Evolutionary conservation across 2,888 invertebrate genomes (phyloP), one percentile per base, ranked within the genome.

Genomic region (Oligia fasciuncula): DNA sequence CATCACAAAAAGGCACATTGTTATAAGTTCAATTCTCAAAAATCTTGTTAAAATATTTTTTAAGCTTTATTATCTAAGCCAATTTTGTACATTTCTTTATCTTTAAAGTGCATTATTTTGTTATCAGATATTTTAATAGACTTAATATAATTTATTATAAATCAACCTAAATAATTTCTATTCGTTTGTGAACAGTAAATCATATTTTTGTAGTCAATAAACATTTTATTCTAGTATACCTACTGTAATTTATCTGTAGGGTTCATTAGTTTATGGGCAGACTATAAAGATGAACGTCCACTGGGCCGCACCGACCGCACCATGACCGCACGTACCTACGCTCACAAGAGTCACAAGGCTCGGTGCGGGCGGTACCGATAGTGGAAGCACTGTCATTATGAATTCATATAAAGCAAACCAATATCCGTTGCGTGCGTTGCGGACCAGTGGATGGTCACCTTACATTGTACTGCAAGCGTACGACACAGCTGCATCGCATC

Each of bases 141-240:
- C 29, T 14, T 60, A 60, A 63, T 66, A 54, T 80, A 66, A 85
- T 71, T 86, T 85, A 81, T 82, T 87, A 63, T 35, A 68, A 57
- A 70, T 63, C 35, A 49, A 63, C 57, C 13, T 57, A 63, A 67
- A 63, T 66, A 8, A 60, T 65, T 79, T 79, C 57, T 29, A 67
- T 23, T 40, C 57, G 11, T 65, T 68, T 51, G 29, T 84, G 43
- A 49, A 70, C 29, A 67, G n/a, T 23, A 19, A 49, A 67, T 63
- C 9, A 62, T 62, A 35, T 63, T 70, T 81, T 77, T 65, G 35
- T 65, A 65, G 46, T 17, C 29, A 82, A 70, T 81, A 73, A 79
- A 76, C 43, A 51, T 35, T 70, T 66, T 66, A 74, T 46, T 72
- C 11, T 77, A 43, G 1, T 68, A 51, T 13, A 69, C 19, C n/a